Evolutionary conservation across 1,140 invertebrate genomes (phyloP).

Genomic region (Liolophura sinensis): DNA sequence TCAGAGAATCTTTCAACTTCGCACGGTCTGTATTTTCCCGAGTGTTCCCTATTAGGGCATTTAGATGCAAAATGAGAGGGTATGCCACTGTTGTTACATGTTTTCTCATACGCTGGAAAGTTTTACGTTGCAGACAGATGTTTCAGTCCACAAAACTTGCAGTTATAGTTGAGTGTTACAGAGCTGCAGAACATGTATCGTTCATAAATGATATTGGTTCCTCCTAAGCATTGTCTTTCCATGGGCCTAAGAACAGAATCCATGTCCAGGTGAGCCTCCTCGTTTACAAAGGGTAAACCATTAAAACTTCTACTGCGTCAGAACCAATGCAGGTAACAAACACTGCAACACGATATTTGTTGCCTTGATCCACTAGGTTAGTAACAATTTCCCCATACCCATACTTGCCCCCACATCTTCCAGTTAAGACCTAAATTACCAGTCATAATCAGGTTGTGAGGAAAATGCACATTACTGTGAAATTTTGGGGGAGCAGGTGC

Average conservation of each 20-base stretch:
- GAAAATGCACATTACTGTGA: conserved; percentile 2
- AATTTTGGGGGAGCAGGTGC: no score
- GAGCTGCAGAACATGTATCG: not conserved
- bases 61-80: no score
- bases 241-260: not conserved
- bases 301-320: not conserved
- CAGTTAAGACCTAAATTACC: not conserved
- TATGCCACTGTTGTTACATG: no score
- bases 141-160: no score
- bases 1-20: no score
- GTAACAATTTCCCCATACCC: conserved; percentile 7
- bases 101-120: no score
- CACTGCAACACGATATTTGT: not conserved
- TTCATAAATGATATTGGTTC: not conserved
- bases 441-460: conserved; percentile 1
- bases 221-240: not conserved
- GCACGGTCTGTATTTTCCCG: no score
- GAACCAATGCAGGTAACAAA: no score
- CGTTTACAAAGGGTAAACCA: not conserved
- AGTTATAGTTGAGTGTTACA: no score
- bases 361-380: not conserved
- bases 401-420: conserved; percentile 6
- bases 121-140: no score
- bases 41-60: no score
- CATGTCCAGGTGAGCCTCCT: no score